Evolutionary conservation across 2,797 vertebrate species (phyloP).

Genomic region (Vespertilio murinus): DNA sequence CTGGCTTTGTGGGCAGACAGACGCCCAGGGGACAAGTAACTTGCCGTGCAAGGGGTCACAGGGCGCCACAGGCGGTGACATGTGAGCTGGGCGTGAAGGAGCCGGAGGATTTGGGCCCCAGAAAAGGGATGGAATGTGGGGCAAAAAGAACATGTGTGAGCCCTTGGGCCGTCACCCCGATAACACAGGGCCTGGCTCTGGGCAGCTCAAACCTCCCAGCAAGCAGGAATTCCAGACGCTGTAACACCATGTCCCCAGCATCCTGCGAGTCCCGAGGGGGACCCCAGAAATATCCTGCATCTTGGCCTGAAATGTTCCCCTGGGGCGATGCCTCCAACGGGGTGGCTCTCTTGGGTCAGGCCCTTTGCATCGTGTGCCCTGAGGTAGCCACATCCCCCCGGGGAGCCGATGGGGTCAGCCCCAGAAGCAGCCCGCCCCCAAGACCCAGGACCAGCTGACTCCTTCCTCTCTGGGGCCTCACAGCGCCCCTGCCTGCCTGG

Average conservation of each 20-base stretch:
- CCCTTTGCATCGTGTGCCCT: background rate
- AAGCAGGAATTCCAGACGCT: background rate
- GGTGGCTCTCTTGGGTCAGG: background rate
- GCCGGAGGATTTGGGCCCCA: background rate
- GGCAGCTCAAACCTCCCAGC: background rate
- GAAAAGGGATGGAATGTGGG: too few species aligned
- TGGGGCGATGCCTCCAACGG: background rate
- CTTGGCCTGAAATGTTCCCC: background rate
- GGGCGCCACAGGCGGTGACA: background rate
- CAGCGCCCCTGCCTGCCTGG: background rate
- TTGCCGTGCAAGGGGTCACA: background rate
- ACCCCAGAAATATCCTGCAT: background rate
- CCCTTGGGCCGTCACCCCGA: too few species aligned
- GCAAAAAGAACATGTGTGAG: background rate
- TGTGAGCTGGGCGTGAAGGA: background rate
- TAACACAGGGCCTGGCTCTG: background rate
- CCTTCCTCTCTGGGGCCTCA: background rate
- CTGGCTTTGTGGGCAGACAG: background rate
- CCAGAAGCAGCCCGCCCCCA: accelerated
- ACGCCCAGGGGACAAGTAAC: background rate
- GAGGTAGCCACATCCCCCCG: background rate
- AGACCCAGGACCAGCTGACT: background rate
- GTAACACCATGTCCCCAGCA: background rate
- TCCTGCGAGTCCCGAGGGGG: background rate
- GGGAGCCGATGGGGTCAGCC: background rate